These are phyloP conservation scores for Mechanitis mazaeus DNA, from an alignment of 2,888 invertebrate species.

Conservation along the genomic window DNA sequence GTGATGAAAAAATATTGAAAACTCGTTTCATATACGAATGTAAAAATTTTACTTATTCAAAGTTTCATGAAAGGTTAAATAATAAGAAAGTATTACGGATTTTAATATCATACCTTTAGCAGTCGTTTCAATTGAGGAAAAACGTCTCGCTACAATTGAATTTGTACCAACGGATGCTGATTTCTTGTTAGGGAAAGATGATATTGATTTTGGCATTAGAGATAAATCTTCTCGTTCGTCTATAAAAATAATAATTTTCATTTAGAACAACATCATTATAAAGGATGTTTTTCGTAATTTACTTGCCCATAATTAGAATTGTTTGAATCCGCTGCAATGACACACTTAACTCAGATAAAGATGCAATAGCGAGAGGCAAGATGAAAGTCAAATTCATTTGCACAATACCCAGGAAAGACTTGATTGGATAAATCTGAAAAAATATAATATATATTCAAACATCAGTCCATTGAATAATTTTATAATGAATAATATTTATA, in stretches of 20 bases:
- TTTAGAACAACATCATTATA: neutral
- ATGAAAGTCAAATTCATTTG: conserved; percentile 76
- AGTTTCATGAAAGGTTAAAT: too few relatives aligned
- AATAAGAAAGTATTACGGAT: too few relatives aligned
- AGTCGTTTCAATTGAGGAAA: conserved; percentile 33
- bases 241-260: conserved; percentile 31
- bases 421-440: conserved; percentile 76
- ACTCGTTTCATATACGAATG: too few relatives aligned
- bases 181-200: conserved; percentile 31
- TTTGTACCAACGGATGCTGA: conserved; percentile 28
- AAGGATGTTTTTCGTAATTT: neutral
- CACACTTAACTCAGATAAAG: conserved; percentile 75
- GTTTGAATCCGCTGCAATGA: conserved; percentile 76
- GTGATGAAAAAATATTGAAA: conserved; percentile 7
- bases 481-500: neutral
- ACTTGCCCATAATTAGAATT: conserved; percentile 70
- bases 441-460: neutral
- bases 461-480: neutral
- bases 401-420: conserved; percentile 75
- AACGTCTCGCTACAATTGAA: conserved; percentile 39
- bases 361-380: conserved; percentile 73
- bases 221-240: conserved; percentile 56
- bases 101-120: conserved; percentile 7
- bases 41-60: too few relatives aligned
- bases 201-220: conserved; percentile 33